Evolutionary conservation across 2,113 vertebrate species (phyloP), one percentile per base, ranked within the genome.

Genomic region (Corynorhinus townsendii): DNA sequence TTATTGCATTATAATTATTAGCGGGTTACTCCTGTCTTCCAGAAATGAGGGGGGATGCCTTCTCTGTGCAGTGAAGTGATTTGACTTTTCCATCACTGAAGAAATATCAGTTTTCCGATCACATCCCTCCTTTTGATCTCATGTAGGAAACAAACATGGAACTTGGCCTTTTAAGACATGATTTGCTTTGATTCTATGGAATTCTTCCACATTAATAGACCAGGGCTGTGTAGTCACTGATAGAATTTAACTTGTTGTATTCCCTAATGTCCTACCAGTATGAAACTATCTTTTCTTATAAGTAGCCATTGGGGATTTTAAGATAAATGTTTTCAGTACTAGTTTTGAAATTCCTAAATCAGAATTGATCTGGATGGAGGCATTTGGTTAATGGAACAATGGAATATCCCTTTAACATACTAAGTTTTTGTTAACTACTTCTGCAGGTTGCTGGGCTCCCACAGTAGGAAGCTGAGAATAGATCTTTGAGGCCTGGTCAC

Each of bases 1-100:
- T 81, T 89, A 92, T 72, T 89, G 4, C 26, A 43, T 89, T 92
- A 52, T 80, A 88, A 54, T 94, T 89, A 76, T 94, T 84, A 40
- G 45, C 90, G 24, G 14, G 2, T 82, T 80, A 19, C 79, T 82
- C 82, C 40, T 90, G 33, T 28, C 15, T 86, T 91, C 54, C 56
- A 68, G 49, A 90, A 68, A 93, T 64, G 15, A 84, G 7, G 3
- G 19, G 0, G 12, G 24, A 73, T 69, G 73, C 4, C 20, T 64
- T 80, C 33, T 88, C 19, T 90, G 4, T 83, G 75, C 80, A 5
- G 17, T 17, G n/a, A 89, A 43, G 24, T 73, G 22, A 71, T 72
- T 93, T 89, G 52, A 62, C 14, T 80, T 84, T 69, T 94, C n/a
- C 12, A 47, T 69, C 68, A 47, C 30, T 79, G 35, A 85, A 73